phyloP scores from a whole-genome alignment of 2,888 invertebrate genomes.

The Cosmia trapezina region DNA sequence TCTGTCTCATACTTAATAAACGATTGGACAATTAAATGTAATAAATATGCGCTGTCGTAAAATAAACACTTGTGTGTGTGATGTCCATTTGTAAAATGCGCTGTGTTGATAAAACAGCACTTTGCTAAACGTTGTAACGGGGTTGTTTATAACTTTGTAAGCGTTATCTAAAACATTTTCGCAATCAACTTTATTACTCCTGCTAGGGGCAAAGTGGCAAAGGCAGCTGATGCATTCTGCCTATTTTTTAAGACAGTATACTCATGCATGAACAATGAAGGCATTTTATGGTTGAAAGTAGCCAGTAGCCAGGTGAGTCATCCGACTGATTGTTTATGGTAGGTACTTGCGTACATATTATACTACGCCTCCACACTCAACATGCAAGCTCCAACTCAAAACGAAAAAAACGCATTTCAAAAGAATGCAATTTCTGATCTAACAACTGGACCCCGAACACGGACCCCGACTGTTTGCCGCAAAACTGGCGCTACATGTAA shows the following conservation, averaged over 20 bases:
- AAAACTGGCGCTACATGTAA: not conserved
- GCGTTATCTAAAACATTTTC: conserved; percentile 25
- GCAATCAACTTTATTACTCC: conserved; percentile 32
- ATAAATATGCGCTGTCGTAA: conserved; percentile 33
- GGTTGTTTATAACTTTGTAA: not conserved
- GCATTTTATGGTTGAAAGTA: conserved; percentile 5
- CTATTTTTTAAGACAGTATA: conserved; percentile 10
- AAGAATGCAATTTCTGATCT: not conserved
- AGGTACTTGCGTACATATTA: not conserved
- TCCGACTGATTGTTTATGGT: conserved; percentile 2
- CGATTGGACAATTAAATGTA: conserved; percentile 33
- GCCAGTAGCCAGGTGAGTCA: conserved; percentile 9
- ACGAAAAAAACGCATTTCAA: not conserved
- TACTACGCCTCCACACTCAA: not conserved
- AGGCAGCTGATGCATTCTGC: conserved; percentile 31
- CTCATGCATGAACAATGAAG: too few species aligned
- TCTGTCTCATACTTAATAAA: conserved; percentile 32
- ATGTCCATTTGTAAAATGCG: conserved; percentile 21
- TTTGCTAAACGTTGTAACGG: conserved; percentile 17
- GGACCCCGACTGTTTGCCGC: not conserved
- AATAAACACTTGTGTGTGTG: conserved; percentile 38
- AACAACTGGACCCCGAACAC: not conserved
- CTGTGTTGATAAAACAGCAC: conserved; percentile 26
- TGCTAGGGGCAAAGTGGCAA: not conserved
- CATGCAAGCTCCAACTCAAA: not conserved